Evolutionary conservation across 2,888 invertebrate species (phyloP), one percentile per base, ranked within the genome.

Genomic region (Drosophila mayaguana): DNA sequence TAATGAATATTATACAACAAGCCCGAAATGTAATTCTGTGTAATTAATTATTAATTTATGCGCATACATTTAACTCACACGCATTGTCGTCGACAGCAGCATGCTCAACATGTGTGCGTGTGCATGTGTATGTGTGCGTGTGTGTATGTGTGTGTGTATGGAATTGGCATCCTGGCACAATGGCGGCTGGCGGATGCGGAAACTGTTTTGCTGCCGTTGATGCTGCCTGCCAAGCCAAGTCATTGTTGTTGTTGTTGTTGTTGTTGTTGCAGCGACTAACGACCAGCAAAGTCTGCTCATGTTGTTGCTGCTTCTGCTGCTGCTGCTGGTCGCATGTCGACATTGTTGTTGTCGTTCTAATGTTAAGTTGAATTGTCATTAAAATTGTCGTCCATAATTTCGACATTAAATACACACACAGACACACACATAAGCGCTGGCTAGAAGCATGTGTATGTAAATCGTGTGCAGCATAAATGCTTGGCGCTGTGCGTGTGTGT

Each of bases 21-120:
- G 86, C 86, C 88, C 89, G 81, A 91, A 91, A 91, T 91, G 91
- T 91, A 90, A 90, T 91, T 91, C 91, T 91, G 85, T 91, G 91
- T 91, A 91, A 91, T 91, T 91, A 91, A 91, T 91, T 91, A 91
- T 91, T 91, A 91, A 91, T 91, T 91, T 91, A 91, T 91, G 91
- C 91, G 91, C 91, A 91, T 91, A 91, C 90, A 91, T 91, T 91
- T 90, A 87, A 88, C 82, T 89, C 89, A 78, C 88, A 85, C 88
- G 87, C 87, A 90, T 87, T 87, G 81, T 88, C 86, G 83, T 84
- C 85, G 86, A 82, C 84, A 83, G 78, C 73, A 77, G 69, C 66
- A 77, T 65, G 63, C 70, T 63, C 67, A 79, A 50, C 48, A 72
- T 63, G 57, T 63, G 42, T 48, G 20, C 14, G 34, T 59, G 28